phyloP scores from a whole-genome alignment of 2,888 invertebrate genomes.

The Capitulum mitella region DNA sequence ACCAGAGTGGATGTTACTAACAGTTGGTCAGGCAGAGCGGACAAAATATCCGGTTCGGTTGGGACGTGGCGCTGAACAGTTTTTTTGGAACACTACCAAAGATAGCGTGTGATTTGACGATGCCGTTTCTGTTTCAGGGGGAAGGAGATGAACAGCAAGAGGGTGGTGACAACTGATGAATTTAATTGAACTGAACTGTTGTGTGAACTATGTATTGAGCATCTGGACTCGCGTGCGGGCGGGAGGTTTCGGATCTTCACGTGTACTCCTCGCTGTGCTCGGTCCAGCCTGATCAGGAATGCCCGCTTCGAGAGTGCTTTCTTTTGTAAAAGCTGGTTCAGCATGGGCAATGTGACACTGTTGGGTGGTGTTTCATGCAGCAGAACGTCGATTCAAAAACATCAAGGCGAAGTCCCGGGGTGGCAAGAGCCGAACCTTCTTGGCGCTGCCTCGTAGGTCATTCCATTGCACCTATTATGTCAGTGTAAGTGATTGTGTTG shows the following conservation, averaged over 20 bases:
- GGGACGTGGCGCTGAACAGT: too few species aligned
- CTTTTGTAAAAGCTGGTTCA: conserved; percentile 23
- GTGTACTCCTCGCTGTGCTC: conserved; percentile 8
- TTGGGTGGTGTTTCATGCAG: conserved; percentile 10
- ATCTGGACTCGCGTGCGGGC: background rate
- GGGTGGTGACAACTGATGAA: conserved; percentile 22
- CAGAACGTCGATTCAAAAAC: conserved; percentile 12
- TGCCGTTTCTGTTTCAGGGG: background rate
- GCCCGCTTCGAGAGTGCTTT: conserved; percentile 24
- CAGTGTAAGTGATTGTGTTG: conserved; percentile 23
- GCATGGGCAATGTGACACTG: conserved; percentile 22
- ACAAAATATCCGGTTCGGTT: too few species aligned
- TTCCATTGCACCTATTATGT: conserved; percentile 23
- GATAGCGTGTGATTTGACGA: too few species aligned
- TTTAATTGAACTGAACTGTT: conserved; percentile 23
- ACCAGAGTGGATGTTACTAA: too few species aligned
- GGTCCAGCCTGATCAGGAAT: conserved; percentile 10
- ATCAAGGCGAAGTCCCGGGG: background rate
- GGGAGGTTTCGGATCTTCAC: background rate
- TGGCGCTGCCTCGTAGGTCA: conserved; percentile 19
- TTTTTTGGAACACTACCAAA: too few species aligned
- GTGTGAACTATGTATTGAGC: conserved; percentile 22
- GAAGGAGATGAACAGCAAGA: conserved; percentile 25
- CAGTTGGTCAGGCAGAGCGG: too few species aligned
- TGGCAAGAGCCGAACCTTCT: background rate